Evolutionary conservation across 2,888 invertebrate species (phyloP), one percentile per base, ranked within the genome.

Genomic region (Zonitis immaculata): DNA sequence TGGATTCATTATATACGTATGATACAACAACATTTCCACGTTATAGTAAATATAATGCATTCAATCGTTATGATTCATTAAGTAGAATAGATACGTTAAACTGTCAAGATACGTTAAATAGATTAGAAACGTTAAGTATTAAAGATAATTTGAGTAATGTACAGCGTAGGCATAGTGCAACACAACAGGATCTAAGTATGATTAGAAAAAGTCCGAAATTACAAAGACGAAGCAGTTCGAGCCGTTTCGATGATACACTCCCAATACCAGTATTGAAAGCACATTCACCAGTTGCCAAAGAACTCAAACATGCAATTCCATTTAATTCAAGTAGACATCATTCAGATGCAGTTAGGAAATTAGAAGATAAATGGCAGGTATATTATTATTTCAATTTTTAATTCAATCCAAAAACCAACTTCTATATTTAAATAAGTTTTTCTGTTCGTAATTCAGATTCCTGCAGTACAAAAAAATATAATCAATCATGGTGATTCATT

Each of bases 261-360:
- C 83, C 85, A 1, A 82, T 85, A 68, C 86, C 86, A 0, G 76
- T 86, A 18, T 69, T 86, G 52, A 79, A 83, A 56, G 85, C 74
- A 49, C 73, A 72, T 57, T 75, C 75, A 48, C 76, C 76, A 25
- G 75, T 76, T 49, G 76, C 75, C 56, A 72, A 72, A 62, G 76
- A 76, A 63, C 63, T 76, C 52, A 73, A 72, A 52, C 70, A 76
- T 64, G 70, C 76, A 42, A 59, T 74, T 42, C 75, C 75, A 42
- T 73, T 75, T 52, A 71, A 70, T 59, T 73, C 73, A 46, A 66
- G 70, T 48, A 66, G 65, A 42, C 62, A 64, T 51, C 63, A 63
- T 54, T 66, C 70, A 32, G 73, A 74, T 54, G 69, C 71, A 48
- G 61, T 72, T 57, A 66, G 72, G 48, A 71, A 73, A 61, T 66